Evolutionary conservation across 2,888 invertebrate genomes (phyloP).

Genomic region (Tetragonisca angustula): DNA sequence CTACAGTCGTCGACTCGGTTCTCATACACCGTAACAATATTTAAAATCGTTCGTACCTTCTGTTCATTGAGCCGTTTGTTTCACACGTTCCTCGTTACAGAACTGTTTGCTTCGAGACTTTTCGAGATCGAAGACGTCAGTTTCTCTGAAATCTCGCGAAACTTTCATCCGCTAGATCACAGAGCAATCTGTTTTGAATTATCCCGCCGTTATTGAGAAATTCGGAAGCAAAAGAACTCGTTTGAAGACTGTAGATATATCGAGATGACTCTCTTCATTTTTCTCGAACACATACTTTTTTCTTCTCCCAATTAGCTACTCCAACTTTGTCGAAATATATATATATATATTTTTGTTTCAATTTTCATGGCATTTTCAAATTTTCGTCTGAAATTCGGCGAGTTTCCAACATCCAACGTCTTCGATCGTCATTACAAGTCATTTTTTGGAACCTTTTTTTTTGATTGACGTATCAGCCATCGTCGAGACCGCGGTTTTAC

Average conservation of each 20-base stretch:
- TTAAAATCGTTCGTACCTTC: background rate
- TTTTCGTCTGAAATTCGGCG: background rate
- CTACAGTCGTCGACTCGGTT: background rate
- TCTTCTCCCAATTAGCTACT: background rate
- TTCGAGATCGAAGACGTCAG: background rate
- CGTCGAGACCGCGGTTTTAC: background rate
- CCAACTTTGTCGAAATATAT: background rate
- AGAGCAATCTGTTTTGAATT: background rate
- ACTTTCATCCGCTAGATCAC: background rate
- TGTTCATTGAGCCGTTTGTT: background rate
- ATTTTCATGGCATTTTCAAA: background rate
- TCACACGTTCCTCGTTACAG: background rate
- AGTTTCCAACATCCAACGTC: background rate
- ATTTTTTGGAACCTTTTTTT: slow-evolving; percentile 12
- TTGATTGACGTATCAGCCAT: slow-evolving; percentile 23
- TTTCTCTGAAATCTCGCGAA: background rate
- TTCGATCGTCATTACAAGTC: slow-evolving; percentile 9
- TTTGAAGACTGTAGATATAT: too few species aligned
- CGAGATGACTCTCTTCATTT: background rate
- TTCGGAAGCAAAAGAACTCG: background rate
- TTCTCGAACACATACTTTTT: background rate
- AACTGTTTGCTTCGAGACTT: background rate
- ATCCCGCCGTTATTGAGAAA: background rate
- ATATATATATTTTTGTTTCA: background rate
- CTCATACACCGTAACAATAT: background rate